phyloP scores from a whole-genome alignment of 2,888 invertebrate genomes.

The Polyommatus iphigenia region DNA sequence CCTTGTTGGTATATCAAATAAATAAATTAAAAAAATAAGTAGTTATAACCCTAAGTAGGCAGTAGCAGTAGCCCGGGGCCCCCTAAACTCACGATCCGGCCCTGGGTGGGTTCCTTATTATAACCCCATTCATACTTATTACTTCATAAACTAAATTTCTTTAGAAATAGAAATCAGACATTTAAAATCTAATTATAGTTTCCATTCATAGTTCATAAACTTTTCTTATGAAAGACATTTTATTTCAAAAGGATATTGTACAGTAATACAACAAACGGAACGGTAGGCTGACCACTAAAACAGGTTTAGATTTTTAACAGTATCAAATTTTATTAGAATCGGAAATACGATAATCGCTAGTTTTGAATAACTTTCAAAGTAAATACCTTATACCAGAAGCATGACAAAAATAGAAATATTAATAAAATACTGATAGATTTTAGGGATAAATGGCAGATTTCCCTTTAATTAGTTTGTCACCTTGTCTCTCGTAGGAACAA shows the following conservation, averaged over 20 bases:
- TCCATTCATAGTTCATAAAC: neutral
- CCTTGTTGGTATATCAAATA: too few species aligned
- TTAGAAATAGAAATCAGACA: neutral
- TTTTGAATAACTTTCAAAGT: neutral
- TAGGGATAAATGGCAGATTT: too few species aligned
- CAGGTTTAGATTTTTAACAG: neutral
- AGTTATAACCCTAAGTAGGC: too few species aligned
- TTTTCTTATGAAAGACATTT: neutral
- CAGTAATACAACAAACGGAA: neutral
- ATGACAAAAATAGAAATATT: neutral
- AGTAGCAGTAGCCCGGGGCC: too few species aligned
- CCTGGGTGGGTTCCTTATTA: neutral
- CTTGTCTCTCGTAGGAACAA: too few species aligned
- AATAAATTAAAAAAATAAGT: too few species aligned
- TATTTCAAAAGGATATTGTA: neutral
- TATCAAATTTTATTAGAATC: slow-evolving; percentile 6
- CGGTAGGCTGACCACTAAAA: neutral
- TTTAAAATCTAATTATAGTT: neutral
- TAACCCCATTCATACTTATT: neutral
- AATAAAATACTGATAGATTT: too few species aligned
- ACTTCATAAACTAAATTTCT: neutral
- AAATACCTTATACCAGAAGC: neutral
- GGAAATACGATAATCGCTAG: neutral
- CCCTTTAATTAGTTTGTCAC: too few species aligned
- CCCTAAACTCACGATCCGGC: too few species aligned